Percentiles rank a stretch among this genome's conserved stretches.
phyloP scores from a whole-genome alignment of 2,797 vertebrate genomes.

The Carduelis carduelis region DNA sequence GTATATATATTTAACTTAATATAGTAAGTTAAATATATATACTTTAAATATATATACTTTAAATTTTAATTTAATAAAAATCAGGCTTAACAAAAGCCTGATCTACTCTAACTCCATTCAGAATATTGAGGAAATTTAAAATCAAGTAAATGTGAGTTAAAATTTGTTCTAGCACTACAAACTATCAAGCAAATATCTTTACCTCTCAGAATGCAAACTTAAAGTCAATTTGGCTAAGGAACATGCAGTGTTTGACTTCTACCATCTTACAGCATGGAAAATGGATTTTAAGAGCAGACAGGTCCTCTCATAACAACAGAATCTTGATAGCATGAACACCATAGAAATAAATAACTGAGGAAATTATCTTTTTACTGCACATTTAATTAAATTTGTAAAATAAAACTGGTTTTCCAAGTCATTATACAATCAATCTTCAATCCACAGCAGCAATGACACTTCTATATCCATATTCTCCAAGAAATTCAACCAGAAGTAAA shows the following conservation, averaged over 20 bases:
- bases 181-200: neutral
- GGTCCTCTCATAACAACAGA: neutral
- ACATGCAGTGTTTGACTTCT: neutral
- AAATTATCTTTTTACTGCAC: neutral
- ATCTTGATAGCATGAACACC: neutral
- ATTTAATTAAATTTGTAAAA: neutral
- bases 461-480: neutral
- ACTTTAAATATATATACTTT: neutral
- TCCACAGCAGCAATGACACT: neutral
- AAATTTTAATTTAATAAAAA: neutral
- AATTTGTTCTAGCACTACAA: neutral
- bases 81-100: neutral
- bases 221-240: neutral
- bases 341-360: neutral
- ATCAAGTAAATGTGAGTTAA: neutral
- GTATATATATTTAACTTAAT: too few species aligned
- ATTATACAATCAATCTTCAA: neutral
- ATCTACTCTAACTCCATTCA: neutral
- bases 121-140: neutral
- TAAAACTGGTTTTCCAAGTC: neutral
- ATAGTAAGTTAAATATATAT: neutral
- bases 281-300: neutral
- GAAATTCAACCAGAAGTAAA: neutral
- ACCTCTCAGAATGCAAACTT: neutral
- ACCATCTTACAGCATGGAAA: neutral